Conservation (phyloP, 2,113 vertebrate species). For the Alexandromys fortis region DNA sequence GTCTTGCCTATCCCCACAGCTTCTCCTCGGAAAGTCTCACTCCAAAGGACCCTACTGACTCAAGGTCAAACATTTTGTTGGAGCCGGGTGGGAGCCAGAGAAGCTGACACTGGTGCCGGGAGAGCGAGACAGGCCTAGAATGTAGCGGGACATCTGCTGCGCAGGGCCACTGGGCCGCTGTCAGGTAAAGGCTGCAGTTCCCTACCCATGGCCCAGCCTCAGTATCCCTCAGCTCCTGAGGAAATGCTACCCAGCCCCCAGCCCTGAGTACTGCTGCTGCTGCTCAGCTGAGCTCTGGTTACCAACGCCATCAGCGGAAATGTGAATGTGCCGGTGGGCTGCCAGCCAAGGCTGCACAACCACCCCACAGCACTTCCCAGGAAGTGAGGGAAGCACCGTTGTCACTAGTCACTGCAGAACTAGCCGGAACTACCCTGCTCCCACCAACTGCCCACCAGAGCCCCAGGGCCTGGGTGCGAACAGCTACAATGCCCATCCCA, state of each 20-base stretch:
- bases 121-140: neutral
- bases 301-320: neutral
- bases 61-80: neutral
- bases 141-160: too few species aligned
- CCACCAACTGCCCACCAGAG: neutral
- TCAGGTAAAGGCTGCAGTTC: neutral
- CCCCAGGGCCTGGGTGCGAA: neutral
- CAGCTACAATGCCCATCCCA: neutral
- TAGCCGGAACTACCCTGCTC: neutral
- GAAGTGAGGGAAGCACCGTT: rapidly evolving
- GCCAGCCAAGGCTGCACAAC: neutral
- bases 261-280: neutral
- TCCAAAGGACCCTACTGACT: neutral
- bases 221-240: neutral
- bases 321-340: neutral
- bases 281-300: neutral
- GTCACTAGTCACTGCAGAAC: rapidly evolving
- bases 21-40: neutral
- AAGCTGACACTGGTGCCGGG: neutral
- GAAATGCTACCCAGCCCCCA: neutral
- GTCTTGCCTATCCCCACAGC: neutral
- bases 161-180: neutral
- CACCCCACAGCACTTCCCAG: neutral
- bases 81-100: neutral
- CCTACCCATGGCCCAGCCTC: neutral